phyloP scores from a whole-genome alignment of 1,140 invertebrate genomes.

The Cydia fagiglandana region DNA sequence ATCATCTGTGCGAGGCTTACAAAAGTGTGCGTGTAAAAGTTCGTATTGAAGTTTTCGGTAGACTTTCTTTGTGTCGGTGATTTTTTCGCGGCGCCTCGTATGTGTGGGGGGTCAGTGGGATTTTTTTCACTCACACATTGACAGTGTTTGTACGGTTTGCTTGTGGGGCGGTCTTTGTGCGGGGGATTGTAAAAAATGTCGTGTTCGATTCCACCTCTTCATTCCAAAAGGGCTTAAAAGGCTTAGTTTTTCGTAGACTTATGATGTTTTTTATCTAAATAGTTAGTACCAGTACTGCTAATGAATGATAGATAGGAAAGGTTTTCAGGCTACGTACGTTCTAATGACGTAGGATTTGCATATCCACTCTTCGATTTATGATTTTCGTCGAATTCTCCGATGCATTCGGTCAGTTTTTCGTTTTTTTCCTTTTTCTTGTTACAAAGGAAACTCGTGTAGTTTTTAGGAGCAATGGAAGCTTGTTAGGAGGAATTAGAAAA shows the following conservation, averaged over 20 bases:
- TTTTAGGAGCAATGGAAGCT: slow-evolving; percentile 1
- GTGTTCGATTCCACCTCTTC: slow-evolving; percentile 65
- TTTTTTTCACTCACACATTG: slow-evolving; percentile 68
- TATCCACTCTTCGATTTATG: slow-evolving; percentile 56
- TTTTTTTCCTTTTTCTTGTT: slow-evolving; percentile 32
- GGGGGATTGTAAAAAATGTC: slow-evolving; percentile 77
- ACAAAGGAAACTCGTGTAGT: slow-evolving; percentile 19
- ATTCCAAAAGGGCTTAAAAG: slow-evolving; percentile 6
- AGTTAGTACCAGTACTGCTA: slow-evolving; percentile 63
- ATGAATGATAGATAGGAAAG: slow-evolving; percentile 77
- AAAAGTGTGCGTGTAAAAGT: slow-evolving; percentile 68
- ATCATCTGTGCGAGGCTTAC: slow-evolving; percentile 42
- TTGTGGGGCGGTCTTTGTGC: slow-evolving; percentile 74
- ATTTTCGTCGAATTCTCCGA: slow-evolving; percentile 52
- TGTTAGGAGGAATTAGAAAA: slow-evolving; percentile 1
- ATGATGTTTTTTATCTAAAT: neutral
- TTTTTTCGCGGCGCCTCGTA: slow-evolving; percentile 66
- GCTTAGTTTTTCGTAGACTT: neutral
- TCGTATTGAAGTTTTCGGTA: slow-evolving; percentile 76
- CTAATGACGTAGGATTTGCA: slow-evolving; percentile 63
- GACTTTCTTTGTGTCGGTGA: slow-evolving; percentile 78
- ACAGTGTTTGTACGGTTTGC: slow-evolving; percentile 56
- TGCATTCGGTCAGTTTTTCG: slow-evolving; percentile 40
- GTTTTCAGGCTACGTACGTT: slow-evolving; percentile 54
- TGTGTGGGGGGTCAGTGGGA: slow-evolving; percentile 74